phyloP scores from a whole-genome alignment of 2,113 vertebrate genomes.

The Lycaon pictus region DNA sequence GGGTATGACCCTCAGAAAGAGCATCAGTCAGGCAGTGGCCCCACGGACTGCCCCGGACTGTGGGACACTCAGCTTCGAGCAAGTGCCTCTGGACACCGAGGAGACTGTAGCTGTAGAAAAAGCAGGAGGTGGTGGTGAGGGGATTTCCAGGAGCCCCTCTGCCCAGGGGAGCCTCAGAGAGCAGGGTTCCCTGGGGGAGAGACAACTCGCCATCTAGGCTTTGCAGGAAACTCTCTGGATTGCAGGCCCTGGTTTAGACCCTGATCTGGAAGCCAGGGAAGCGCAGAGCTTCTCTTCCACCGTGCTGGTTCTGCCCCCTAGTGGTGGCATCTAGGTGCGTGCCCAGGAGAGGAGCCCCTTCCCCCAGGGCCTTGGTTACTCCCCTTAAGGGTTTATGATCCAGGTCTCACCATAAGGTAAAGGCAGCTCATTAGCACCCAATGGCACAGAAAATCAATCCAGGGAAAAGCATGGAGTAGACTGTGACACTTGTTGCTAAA shows the following conservation, averaged over 20 bases:
- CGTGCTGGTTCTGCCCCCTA: background rate
- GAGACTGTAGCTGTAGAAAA: background rate
- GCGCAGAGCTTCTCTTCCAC: background rate
- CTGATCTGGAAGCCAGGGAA: fast-evolving
- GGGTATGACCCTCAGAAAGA: background rate
- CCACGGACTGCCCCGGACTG: fast-evolving
- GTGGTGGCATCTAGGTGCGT: background rate
- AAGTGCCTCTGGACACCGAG: background rate
- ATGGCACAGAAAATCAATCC: background rate
- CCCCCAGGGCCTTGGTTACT: background rate
- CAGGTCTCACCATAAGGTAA: background rate
- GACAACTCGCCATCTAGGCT: background rate
- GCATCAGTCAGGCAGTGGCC: background rate
- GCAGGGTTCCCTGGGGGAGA: background rate
- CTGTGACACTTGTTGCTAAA: fast-evolving
- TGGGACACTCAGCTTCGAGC: background rate
- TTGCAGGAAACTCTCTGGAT: background rate
- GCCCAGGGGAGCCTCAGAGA: background rate
- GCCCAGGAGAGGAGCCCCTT: background rate
- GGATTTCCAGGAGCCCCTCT: background rate
- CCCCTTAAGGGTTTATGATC: background rate
- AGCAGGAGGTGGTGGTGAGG: background rate
- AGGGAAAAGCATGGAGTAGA: background rate
- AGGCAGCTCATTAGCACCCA: background rate
- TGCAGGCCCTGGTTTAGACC: fast-evolving